phyloP scores from a whole-genome alignment of 2,113 vertebrate genomes.

The human (Homo sapiens) region DNA sequence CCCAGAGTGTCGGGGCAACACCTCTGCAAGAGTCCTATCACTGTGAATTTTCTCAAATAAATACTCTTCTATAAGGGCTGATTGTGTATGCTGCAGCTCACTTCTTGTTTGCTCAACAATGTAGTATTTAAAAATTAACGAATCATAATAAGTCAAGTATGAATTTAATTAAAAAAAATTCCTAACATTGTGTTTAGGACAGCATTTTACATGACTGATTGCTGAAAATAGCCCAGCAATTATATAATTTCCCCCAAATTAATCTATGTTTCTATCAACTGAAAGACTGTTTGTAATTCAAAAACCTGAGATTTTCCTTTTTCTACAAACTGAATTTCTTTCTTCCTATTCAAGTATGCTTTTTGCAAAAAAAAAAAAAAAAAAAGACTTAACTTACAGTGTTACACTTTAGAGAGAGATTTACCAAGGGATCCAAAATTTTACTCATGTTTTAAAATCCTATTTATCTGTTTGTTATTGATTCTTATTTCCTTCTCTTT shows the following conservation, averaged over 20 bases:
- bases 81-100: accelerated
- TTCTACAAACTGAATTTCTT: neutral
- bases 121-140: neutral
- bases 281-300: neutral
- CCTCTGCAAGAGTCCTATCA: accelerated
- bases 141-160: neutral
- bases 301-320: neutral
- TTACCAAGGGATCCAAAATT: neutral
- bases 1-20: neutral
- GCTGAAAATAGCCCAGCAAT: neutral
- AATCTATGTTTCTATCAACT: neutral
- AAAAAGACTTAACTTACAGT: neutral
- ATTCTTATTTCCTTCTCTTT: slow-evolving; percentile 42
- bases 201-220: neutral
- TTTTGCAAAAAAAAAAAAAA: neutral
- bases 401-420: neutral
- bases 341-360: neutral
- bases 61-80: neutral
- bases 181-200: neutral
- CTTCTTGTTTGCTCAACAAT: neutral
- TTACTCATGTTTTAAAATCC: neutral
- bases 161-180: neutral
- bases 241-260: neutral
- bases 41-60: neutral
- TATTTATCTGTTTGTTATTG: neutral